These are phyloP conservation scores for Saccostrea echinata DNA, from an alignment of 1,140 invertebrate genomes.

Conservation along the genomic window DNA sequence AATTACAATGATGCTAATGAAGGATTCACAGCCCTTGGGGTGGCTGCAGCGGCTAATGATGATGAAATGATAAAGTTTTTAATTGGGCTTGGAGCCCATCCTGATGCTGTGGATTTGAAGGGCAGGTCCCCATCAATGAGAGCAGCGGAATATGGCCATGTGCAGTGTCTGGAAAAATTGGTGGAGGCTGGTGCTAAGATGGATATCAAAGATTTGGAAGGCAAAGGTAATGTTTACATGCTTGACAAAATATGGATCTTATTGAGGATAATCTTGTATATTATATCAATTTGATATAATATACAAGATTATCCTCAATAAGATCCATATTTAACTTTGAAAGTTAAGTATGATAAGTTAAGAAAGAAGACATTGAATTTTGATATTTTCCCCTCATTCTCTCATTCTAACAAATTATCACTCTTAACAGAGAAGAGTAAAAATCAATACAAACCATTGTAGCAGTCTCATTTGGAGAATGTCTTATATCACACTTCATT, in stretches of 20 bases:
- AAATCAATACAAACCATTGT: not conserved
- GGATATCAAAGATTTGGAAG: slow-evolving; percentile 78
- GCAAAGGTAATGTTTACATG: slow-evolving; percentile 75
- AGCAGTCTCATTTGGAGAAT: not conserved
- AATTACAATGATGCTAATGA: slow-evolving; percentile 79
- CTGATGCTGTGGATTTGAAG: slow-evolving; percentile 79
- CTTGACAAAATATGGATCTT: no score
- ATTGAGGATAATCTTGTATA: no score
- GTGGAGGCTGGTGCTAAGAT: slow-evolving; percentile 77
- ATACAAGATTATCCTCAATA: no score
- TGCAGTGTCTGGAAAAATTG: slow-evolving; percentile 77
- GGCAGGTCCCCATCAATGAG: slow-evolving; percentile 78
- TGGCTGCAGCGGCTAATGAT: slow-evolving; percentile 76
- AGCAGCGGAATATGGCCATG: slow-evolving; percentile 79
- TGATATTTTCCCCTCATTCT: not conserved
- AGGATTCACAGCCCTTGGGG: slow-evolving; percentile 77
- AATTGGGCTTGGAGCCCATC: slow-evolving; percentile 78
- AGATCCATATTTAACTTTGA: no score
- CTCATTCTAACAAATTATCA: not conserved
- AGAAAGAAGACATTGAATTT: not conserved
- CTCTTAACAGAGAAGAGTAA: no score
- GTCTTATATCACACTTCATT: not conserved
- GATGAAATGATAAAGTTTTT: slow-evolving; percentile 79
- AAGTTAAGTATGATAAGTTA: no score
- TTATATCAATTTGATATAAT: no score